These are phyloP conservation scores for Laspeyria flexula DNA, from an alignment of 2,888 invertebrate genomes.

Conservation along the genomic window DNA sequence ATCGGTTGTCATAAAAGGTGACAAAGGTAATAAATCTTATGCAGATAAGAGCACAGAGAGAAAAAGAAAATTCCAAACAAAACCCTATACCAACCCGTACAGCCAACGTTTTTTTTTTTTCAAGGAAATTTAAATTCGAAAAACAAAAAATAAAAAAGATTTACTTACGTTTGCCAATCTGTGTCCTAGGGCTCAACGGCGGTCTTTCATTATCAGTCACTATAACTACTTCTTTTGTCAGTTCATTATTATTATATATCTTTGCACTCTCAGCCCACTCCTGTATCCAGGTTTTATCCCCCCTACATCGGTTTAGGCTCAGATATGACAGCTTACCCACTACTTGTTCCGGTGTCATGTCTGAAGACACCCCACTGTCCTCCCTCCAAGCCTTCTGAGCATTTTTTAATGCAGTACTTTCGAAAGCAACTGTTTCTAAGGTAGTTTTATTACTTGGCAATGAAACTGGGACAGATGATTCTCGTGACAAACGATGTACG, in stretches of 20 bases:
- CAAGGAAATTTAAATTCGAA: no score
- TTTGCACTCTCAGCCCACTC: slow-evolving; percentile 88
- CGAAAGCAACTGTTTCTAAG: slow-evolving; percentile 68
- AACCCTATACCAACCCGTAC: no score
- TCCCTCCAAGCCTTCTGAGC: slow-evolving; percentile 72
- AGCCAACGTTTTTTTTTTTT: no score
- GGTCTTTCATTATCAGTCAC: slow-evolving; percentile 56
- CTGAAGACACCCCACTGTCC: slow-evolving; percentile 57
- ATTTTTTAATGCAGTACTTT: slow-evolving; percentile 72
- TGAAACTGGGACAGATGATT: slow-evolving; percentile 77
- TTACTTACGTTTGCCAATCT: slow-evolving; percentile 73
- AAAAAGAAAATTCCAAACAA: no score
- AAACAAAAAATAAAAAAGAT: slow-evolving; percentile 16
- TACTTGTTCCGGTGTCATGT: slow-evolving; percentile 68
- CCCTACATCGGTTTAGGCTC: slow-evolving; percentile 80
- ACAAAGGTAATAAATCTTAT: no score
- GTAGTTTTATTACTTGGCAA: slow-evolving; percentile 66
- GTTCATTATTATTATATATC: slow-evolving; percentile 76
- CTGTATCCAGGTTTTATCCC: slow-evolving; percentile 87
- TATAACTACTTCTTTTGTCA: slow-evolving; percentile 57
- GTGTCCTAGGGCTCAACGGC: slow-evolving; percentile 74
- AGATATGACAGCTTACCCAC: slow-evolving; percentile 77
- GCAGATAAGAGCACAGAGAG: no score
- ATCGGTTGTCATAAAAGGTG: no score
- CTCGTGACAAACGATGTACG: slow-evolving; percentile 76